phyloP scores from a whole-genome alignment of 2,888 invertebrate genomes.

The Aspidapion aeneum region DNA sequence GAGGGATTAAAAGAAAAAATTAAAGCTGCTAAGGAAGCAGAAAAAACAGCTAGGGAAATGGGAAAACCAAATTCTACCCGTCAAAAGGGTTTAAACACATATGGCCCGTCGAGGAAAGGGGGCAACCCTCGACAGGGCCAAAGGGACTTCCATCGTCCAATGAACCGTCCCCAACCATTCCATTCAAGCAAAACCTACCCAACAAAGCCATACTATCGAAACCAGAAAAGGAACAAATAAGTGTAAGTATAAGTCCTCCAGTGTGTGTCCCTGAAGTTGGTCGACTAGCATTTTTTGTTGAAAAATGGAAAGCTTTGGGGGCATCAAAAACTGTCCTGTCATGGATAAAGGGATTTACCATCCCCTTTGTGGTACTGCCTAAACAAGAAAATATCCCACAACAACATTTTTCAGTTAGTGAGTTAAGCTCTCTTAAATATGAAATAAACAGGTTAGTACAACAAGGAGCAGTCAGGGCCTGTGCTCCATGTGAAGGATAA shows the following conservation, averaged over 20 bases:
- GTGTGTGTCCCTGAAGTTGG: not conserved
- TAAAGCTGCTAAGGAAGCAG: not conserved
- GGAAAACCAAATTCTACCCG: not conserved
- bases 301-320: not conserved
- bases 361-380: not conserved
- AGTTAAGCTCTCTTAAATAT: not conserved
- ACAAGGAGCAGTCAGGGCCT: not conserved
- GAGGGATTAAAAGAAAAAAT: not conserved
- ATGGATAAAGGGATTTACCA: not conserved
- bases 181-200: not conserved
- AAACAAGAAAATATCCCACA: not conserved
- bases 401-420: not conserved
- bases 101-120: not conserved
- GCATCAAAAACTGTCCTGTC: not conserved
- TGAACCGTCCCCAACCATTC: not conserved
- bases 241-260: not conserved
- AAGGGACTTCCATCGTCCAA: too few species aligned
- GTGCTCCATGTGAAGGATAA: not conserved
- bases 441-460: not conserved
- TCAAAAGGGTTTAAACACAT: not conserved
- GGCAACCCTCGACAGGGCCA: too few species aligned
- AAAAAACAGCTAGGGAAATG: not conserved
- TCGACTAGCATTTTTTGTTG: not conserved
- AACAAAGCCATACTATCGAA: not conserved
- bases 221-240: not conserved